Conservation (phyloP, 2,797 vertebrate species). For the Prionace glauca region DNA sequence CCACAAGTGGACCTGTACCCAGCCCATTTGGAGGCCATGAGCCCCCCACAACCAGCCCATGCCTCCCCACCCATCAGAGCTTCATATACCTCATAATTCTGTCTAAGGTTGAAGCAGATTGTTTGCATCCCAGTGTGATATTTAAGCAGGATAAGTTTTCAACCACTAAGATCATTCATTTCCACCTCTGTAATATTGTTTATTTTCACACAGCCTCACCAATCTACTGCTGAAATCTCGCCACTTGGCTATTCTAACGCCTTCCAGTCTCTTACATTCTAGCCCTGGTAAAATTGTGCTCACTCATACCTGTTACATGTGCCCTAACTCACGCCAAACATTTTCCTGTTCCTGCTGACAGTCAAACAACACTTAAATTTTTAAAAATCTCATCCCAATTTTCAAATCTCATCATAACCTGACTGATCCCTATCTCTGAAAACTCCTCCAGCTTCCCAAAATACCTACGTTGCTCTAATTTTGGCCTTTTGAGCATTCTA, state of each 20-base stretch:
- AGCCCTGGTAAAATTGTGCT: background rate
- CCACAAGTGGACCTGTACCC: no score
- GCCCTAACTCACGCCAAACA: background rate
- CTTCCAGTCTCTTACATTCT: background rate
- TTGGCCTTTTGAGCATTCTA: background rate
- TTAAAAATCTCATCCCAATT: background rate
- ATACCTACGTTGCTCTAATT: background rate
- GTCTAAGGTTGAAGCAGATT: background rate
- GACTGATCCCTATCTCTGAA: no score
- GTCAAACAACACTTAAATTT: background rate
- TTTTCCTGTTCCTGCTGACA: background rate
- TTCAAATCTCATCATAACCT: background rate
- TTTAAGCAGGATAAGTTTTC: background rate
- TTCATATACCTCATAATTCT: no score
- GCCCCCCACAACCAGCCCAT: no score
- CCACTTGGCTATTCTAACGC: background rate
- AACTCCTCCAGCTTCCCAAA: background rate
- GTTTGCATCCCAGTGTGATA: background rate
- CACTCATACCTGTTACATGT: background rate
- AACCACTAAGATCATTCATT: background rate
- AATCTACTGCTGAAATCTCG: background rate
- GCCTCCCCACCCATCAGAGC: no score
- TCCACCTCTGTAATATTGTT: background rate
- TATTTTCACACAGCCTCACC: background rate
- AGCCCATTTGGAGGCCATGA: no score